Evolutionary conservation across 1,140 invertebrate genomes (phyloP), one percentile per base, ranked within the genome.

Genomic region (Neodiprion virginianus): DNA sequence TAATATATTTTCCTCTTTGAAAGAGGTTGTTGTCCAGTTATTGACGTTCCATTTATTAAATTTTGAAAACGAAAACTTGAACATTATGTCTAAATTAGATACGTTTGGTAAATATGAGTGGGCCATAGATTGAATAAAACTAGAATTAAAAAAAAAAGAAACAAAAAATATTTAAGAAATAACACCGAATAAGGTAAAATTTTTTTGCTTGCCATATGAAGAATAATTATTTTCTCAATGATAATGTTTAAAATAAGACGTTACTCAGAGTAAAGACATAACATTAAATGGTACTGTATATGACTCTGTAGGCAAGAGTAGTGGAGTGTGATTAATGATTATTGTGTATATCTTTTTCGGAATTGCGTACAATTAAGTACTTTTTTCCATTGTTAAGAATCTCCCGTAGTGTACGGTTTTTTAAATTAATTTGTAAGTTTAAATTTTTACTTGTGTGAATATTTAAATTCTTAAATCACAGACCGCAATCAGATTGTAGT

Each of bases 1-100:
- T 69, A 67, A 74, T 72, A 75, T 67, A 47, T 28, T 69, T 28
- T 69, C 67, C 40, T 69, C 40, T 69, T 69, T 4, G 17, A 69
- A 69, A 69, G 40, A 69, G 40, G 21, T 17, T 14, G 61, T 47
- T 21, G 17, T 47, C 21, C 11, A 69, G 7, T 69, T 69, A 14
- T 69, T 69, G 11, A 23, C 67, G 67, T 69, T 69, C 17, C 67
- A 69, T 69, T 69, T 23, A 69, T 47, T 69, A 69, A 69, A 69
- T 10, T 61, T 61, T 61, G 7, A 61, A 8, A 5, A 61, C 53
- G n/a, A 61, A 17, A 61, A 61, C n/a, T 61, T 14, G n/a, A 61
- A 17, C 4, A 14, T 61, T 61, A 17, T 61, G 53, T 61, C 53
- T 61, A 61, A 61, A 61, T 61, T 61, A 61, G 53, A 61, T 61